phyloP scores from a whole-genome alignment of 2,888 invertebrate species.

The Andrena fulva region DNA sequence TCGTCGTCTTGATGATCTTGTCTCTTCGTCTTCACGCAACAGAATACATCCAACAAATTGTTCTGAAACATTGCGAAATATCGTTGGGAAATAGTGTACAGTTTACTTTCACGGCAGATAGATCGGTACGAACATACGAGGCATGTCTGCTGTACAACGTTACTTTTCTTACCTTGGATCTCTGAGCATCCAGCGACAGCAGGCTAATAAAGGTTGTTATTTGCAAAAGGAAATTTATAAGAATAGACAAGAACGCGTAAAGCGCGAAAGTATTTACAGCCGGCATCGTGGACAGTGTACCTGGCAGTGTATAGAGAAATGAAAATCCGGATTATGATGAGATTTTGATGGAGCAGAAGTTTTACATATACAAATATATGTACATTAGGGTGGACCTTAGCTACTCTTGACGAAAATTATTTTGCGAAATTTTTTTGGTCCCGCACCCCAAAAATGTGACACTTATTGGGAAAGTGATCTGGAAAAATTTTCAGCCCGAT shows the following conservation, averaged over 20 bases:
- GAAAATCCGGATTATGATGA: too few relatives aligned
- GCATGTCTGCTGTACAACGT: not conserved
- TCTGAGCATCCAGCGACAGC: conserved; percentile 91
- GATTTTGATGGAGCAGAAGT: too few relatives aligned
- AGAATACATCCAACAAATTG: conserved; percentile 91
- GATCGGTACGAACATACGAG: too few relatives aligned
- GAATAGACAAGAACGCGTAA: conserved; percentile 93
- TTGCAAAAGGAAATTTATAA: conserved; percentile 95
- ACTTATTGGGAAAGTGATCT: too few relatives aligned
- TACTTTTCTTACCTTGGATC: conserved; percentile 86
- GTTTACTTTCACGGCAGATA: not conserved
- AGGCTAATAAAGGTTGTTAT: conserved; percentile 94
- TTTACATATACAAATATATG: too few relatives aligned
- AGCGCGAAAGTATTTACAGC: conserved; percentile 96
- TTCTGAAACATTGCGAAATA: conserved; percentile 80
- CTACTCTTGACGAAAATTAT: too few relatives aligned
- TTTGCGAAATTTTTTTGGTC: too few relatives aligned
- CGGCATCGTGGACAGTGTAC: conserved; percentile 94
- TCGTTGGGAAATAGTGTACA: not conserved
- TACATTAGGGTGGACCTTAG: too few relatives aligned
- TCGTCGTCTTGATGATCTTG: conserved; percentile 42
- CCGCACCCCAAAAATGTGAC: too few relatives aligned
- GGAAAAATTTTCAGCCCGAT: too few relatives aligned
- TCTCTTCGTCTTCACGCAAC: conserved; percentile 86
- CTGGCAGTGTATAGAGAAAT: conserved; percentile 83